These are phyloP conservation scores for Plestiodon gilberti DNA, from an alignment of 2,113 vertebrate species.

Conservation along the genomic window DNA sequence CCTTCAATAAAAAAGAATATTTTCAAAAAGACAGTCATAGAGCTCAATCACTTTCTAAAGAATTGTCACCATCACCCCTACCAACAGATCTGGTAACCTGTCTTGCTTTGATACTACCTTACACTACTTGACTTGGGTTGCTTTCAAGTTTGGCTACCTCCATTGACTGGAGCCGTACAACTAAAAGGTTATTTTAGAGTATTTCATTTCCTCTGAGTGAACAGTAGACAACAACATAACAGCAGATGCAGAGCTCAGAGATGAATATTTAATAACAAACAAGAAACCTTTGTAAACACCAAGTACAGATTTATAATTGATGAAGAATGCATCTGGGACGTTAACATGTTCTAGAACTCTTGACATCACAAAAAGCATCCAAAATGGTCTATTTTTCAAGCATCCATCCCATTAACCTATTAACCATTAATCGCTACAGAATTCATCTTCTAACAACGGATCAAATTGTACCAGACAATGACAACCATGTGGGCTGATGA, in stretches of 20 bases:
- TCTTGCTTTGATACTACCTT: neutral
- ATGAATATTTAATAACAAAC: constrained; percentile 63
- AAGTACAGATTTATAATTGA: constrained; percentile 52
- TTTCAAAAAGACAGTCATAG: neutral
- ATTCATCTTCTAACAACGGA: neutral
- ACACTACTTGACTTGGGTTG: neutral
- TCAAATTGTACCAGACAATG: neutral
- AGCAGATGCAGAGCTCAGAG: constrained; percentile 47
- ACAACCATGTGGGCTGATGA: neutral
- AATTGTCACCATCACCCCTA: neutral
- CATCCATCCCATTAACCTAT: neutral
- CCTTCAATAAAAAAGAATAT: neutral
- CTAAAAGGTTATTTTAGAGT: neutral
- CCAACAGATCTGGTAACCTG: neutral
- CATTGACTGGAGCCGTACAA: neutral
- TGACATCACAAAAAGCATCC: constrained; percentile 31
- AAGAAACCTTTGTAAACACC: constrained; percentile 54
- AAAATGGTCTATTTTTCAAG: constrained; percentile 4
- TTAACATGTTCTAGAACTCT: constrained; percentile 26
- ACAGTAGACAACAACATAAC: neutral
- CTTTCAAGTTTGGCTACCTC: neutral
- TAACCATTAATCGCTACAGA: constrained; percentile 13
- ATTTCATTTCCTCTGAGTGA: constrained; percentile 2
- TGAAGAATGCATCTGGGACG: constrained; percentile 29
- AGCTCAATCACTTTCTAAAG: neutral